Evolutionary conservation across 2,797 vertebrate species (phyloP).

Genomic region (Molossus alvarezi): DNA sequence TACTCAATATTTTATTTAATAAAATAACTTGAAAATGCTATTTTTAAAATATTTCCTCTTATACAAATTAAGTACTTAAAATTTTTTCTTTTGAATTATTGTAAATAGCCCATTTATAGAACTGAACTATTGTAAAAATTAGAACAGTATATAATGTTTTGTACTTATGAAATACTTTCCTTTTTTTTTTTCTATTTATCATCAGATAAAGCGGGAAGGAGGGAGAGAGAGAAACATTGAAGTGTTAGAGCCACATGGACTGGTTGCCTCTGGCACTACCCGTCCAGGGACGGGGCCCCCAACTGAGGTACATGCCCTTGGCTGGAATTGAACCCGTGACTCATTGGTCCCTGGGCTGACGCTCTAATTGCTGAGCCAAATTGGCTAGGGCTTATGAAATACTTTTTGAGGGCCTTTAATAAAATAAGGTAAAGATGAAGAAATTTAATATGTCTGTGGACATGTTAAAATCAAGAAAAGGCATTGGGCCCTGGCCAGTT

Average conservation of each 20-base stretch:
- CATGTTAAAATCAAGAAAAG: slow-evolving; percentile 56
- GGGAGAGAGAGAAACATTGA: no score
- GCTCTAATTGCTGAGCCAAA: no score
- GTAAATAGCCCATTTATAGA: slow-evolving; percentile 47
- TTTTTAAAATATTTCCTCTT: slow-evolving; percentile 33
- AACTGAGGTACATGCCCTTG: no score
- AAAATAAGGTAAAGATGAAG: slow-evolving; percentile 45
- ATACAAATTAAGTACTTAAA: slow-evolving; percentile 49
- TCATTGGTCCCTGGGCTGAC: no score
- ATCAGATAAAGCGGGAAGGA: no score
- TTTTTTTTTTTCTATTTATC: background rate
- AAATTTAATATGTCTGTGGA: background rate
- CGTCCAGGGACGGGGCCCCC: no score
- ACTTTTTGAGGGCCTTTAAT: slow-evolving; percentile 26
- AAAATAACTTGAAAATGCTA: slow-evolving; percentile 58
- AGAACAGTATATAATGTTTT: slow-evolving; percentile 43
- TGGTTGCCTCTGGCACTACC: no score
- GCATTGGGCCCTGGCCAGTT: no score
- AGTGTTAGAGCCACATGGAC: no score
- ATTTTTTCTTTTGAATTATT: slow-evolving; percentile 49
- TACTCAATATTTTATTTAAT: slow-evolving; percentile 60
- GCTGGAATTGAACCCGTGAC: no score
- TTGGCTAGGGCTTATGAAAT: background rate
- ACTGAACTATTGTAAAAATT: slow-evolving; percentile 39
- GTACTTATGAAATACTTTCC: background rate